Evolutionary conservation across 2,888 invertebrate species (phyloP).

Genomic region (Rapana venosa): DNA sequence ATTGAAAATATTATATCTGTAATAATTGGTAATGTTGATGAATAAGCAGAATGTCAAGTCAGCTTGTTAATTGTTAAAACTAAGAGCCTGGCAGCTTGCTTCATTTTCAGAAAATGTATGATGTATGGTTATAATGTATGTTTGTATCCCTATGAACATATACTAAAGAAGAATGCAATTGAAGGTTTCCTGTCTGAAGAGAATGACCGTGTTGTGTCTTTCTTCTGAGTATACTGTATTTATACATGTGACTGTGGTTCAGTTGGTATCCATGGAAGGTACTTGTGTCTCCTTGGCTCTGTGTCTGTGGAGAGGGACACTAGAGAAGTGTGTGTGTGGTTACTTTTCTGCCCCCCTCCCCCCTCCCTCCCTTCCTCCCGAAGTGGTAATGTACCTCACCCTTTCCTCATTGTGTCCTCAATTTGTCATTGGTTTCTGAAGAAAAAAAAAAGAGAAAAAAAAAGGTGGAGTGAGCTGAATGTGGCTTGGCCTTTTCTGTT

Average conservation of each 20-base stretch:
- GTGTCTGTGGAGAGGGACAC: constrained; percentile 38
- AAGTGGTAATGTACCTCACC: constrained; percentile 38
- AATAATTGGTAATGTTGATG: no score
- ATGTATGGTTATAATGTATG: neutral
- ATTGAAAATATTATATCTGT: no score
- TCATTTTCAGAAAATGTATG: neutral
- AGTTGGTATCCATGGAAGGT: neutral
- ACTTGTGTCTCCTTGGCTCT: neutral
- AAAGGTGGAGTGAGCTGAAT: constrained; percentile 35
- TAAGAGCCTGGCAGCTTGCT: neutral
- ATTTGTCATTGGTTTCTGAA: constrained; percentile 28
- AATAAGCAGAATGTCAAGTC: no score
- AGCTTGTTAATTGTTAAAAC: neutral
- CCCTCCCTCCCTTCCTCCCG: no score
- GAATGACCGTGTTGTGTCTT: neutral
- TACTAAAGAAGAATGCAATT: neutral
- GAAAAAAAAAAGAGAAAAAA: neutral
- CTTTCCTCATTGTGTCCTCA: constrained; percentile 16
- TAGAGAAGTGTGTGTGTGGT: constrained; percentile 41
- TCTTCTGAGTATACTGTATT: neutral
- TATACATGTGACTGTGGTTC: neutral
- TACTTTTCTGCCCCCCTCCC: constrained; percentile 43
- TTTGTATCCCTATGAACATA: neutral
- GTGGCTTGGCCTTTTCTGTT: constrained; percentile 43
- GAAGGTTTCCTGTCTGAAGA: neutral